These are phyloP conservation scores for Kryptolebias marmoratus DNA, from an alignment of 2,113 vertebrate species.

Conservation along the genomic window DNA sequence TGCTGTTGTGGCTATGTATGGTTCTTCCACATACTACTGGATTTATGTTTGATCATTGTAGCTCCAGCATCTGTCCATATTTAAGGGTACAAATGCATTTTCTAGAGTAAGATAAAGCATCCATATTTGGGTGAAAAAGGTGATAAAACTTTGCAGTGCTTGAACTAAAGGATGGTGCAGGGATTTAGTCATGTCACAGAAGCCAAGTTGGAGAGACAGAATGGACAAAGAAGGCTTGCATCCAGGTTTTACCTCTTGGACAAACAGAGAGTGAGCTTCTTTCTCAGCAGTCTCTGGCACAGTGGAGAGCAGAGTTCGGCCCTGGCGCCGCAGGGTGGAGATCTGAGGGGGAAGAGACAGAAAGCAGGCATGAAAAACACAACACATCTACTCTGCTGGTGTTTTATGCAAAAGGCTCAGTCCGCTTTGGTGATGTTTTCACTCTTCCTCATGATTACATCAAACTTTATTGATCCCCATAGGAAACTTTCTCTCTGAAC, in stretches of 20 bases:
- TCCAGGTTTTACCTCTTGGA: slow-evolving; percentile 89
- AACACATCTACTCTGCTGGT: slow-evolving; percentile 23
- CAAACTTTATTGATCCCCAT: slow-evolving; percentile 11
- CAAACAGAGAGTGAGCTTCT: slow-evolving; percentile 91
- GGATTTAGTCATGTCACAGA: neutral
- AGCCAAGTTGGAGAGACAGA: neutral
- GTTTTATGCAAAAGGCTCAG: slow-evolving; percentile 19
- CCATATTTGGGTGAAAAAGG: slow-evolving; percentile 31
- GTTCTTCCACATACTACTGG: neutral
- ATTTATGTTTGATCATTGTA: neutral
- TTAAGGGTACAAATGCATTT: slow-evolving; percentile 5
- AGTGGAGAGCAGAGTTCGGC: slow-evolving; percentile 86
- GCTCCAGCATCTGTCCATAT: slow-evolving; percentile 8
- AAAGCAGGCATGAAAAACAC: slow-evolving; percentile 41
- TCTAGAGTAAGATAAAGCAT: slow-evolving; percentile 18
- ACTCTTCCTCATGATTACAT: slow-evolving; percentile 1
- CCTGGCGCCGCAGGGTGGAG: slow-evolving; percentile 86
- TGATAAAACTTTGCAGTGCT: slow-evolving; percentile 20
- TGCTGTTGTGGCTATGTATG: no score
- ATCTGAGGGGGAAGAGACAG: slow-evolving; percentile 80
- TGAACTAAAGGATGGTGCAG: slow-evolving; percentile 14
- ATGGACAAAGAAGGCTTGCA: slow-evolving; percentile 24
- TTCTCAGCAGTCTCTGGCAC: slow-evolving; percentile 91
- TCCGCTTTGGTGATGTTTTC: slow-evolving; percentile 15
- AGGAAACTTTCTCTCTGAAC: slow-evolving; percentile 5